Evolutionary conservation across 53 echinoderm and acorn worm genomes (phyloP), one percentile per base, ranked within the genome.

Genomic region (Temnopleurus reevesii): DNA sequence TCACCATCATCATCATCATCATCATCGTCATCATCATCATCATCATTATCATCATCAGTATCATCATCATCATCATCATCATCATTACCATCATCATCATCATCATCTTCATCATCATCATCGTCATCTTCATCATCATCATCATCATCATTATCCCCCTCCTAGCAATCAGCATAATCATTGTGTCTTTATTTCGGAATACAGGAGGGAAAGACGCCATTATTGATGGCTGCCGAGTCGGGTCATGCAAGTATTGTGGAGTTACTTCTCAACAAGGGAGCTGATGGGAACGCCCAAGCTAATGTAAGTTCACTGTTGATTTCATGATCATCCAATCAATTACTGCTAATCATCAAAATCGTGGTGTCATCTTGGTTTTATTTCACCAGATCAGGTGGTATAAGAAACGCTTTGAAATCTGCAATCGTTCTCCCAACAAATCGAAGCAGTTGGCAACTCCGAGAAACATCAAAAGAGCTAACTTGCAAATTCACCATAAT

Each of bases 171-270:
- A 58, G 18, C n/a, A 31, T 26, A n/a, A n/a, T 33, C 30, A 29
- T 33, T 63, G 63, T 29, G 7, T 71, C 33, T 29, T 4, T 71
- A 9, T 41, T 18, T 8, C 5, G 2, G 41, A 36, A 29, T 27
- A 56, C 55, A 83, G 95, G 94, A 95, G 53, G 97, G 97, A 3
- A 97, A 95, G 81, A 95, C 97, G 5, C 91, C 97, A 0, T 63
- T 97, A 45, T 93, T 94, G 30, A 63, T 94, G 81, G 97, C 97
- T 23, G 94, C 97, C 0, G 97, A 97, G 34, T 87, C 81, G 29
- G 97, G 97, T 18, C 89, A 95, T 53, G 92, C 94, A 10, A 77
- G 86, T 33, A 87, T 92, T 31, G 92, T 94, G 1, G 94, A 95
- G 41, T 81, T 93, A 1, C 86, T 97, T 18, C 92, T 97, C 3